Evolutionary conservation across 2,113 vertebrate species (phyloP), one percentile per base, ranked within the genome.

Genomic region (Thalassarche chlororhynchos): DNA sequence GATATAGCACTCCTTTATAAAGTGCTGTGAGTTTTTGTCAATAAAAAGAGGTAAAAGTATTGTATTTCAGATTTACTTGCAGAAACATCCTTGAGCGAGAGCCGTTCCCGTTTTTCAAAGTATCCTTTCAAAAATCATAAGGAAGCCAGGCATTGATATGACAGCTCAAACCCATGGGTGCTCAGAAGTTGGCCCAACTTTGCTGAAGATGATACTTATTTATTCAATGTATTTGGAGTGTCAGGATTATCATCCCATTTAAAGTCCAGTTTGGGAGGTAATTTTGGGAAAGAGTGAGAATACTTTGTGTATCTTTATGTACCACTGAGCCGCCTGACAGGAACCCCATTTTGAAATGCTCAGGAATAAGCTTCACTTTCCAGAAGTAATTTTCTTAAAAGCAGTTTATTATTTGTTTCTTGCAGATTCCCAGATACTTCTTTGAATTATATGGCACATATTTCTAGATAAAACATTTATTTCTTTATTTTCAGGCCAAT

Each of bases 391-490:
- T 93, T 91, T 82, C 78, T 87, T 62, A 60, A 84, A 85, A 85
- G 62, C 36, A 78, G 57, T 91, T 93, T 95, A 91, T 95, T 94
- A 89, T 92, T 84, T 91, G 51, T 88, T 94, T 97, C 69, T 88
- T 89, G 54, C 75, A 94, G 84, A 91, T 91, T 91, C 55, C 31
- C 65, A 85, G 92, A 83, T 87, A 75, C 16, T 12, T 32, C 13
- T 70, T 85, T 93, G 89, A 94, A 94, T 92, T 91, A 85, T 84
- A 55, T 4, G 5, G 40, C 66, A 60, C 40, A 57, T 89, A 90
- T 91, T 94, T 93, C 76, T 93, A 95, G 89, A 89, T 79, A 94
- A 78, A 97, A 76, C 12, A 3, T 94, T 90, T 87, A 96, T 93
- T 97, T 95, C 79, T 96, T 87, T 82, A 87, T 94, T 97, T 95